Evolutionary conservation across 2,113 vertebrate species (phyloP).

Genomic region (Taxidea taxus): DNA sequence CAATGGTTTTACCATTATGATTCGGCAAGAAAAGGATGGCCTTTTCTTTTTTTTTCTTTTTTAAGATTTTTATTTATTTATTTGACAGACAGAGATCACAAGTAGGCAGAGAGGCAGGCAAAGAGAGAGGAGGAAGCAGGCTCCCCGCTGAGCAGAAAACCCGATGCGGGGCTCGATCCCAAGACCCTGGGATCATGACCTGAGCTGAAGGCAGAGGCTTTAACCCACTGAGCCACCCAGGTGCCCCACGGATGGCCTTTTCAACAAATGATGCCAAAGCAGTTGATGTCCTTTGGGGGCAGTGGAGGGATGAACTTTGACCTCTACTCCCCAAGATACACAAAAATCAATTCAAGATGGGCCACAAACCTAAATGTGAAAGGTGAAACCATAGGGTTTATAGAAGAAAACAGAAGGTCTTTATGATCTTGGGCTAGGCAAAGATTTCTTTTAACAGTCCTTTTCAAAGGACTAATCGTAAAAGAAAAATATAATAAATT

Average conservation of each 20-base stretch:
- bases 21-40: not conserved
- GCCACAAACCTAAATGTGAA: not conserved
- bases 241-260: too few relatives aligned
- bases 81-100: too few relatives aligned
- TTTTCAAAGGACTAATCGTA: not conserved
- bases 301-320: not conserved
- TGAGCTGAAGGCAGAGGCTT: too few relatives aligned
- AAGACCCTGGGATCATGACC: too few relatives aligned
- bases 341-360: constrained; percentile 5
- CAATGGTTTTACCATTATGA: not conserved
- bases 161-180: too few relatives aligned
- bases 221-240: too few relatives aligned
- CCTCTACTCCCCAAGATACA: not conserved
- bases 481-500: not conserved
- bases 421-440: not conserved
- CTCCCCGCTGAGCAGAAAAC: too few relatives aligned
- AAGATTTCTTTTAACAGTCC: not conserved
- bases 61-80: too few relatives aligned
- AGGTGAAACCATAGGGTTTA: not conserved
- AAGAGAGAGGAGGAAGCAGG: too few relatives aligned
- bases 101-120: too few relatives aligned
- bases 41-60: too few relatives aligned
- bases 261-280: not conserved
- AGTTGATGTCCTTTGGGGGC: not conserved
- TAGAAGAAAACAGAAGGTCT: not conserved